phyloP scores from a whole-genome alignment of 1,140 invertebrate genomes.

The Drosophila ogumai region DNA sequence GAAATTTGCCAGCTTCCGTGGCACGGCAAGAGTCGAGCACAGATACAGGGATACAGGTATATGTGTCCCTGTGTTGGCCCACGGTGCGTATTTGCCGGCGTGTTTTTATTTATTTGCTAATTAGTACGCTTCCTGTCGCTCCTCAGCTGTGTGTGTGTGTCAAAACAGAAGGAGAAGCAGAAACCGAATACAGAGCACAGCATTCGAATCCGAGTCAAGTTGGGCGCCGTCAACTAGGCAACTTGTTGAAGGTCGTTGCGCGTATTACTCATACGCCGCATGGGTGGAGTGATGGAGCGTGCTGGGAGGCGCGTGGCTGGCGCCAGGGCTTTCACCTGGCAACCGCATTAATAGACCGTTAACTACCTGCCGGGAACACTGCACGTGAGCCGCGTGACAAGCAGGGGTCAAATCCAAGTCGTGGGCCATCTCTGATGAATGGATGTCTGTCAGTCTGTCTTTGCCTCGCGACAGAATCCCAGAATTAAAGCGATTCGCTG shows the following conservation, averaged over 20 bases:
- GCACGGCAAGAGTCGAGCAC: slow-evolving; percentile 1
- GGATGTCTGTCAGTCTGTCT: slow-evolving; percentile 3
- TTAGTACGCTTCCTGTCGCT: slow-evolving; percentile 65
- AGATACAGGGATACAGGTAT: slow-evolving; percentile 7
- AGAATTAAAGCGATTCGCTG: slow-evolving; percentile 8
- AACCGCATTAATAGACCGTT: slow-evolving; percentile 74
- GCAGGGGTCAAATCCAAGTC: slow-evolving; percentile 23
- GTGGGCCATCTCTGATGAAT: slow-evolving; percentile 11
- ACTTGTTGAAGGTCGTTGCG: slow-evolving; percentile 71
- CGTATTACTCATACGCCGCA: slow-evolving; percentile 65
- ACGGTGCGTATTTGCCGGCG: slow-evolving; percentile 58
- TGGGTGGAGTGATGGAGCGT: slow-evolving; percentile 2
- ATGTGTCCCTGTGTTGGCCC: not conserved
- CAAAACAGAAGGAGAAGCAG: slow-evolving; percentile 6
- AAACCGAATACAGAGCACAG: not conserved
- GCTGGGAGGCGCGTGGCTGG: not conserved
- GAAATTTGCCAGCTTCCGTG: slow-evolving; percentile 11
- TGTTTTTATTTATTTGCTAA: slow-evolving; percentile 74
- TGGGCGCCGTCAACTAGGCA: slow-evolving; percentile 51
- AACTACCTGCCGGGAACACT: slow-evolving; percentile 44
- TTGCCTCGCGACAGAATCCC: slow-evolving; percentile 11
- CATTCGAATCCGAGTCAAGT: slow-evolving; percentile 2
- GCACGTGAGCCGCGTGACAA: slow-evolving; percentile 61
- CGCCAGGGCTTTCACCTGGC: slow-evolving; percentile 35
- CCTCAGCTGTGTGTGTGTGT: slow-evolving; percentile 10